phyloP scores from a whole-genome alignment of 2,888 invertebrate genomes.

The Brachyptera putata region DNA sequence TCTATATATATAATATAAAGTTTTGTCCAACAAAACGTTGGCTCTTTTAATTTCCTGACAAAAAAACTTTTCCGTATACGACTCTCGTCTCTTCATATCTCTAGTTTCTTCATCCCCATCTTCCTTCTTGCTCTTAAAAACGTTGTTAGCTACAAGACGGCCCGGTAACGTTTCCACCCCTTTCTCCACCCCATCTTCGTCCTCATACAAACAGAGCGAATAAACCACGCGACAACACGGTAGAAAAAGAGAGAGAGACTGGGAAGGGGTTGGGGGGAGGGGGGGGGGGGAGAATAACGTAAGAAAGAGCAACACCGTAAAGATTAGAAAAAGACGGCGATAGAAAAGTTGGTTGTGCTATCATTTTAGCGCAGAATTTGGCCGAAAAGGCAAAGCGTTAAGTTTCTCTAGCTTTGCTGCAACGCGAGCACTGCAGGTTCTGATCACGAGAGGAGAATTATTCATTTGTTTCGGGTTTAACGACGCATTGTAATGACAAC shows the following conservation, averaged over 20 bases:
- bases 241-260: too few relatives aligned
- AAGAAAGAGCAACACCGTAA: too few relatives aligned
- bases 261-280: constrained; percentile 29
- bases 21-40: background rate
- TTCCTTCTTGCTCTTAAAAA: constrained; percentile 3
- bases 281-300: too few relatives aligned
- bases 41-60: constrained; percentile 15
- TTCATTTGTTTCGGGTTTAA: too few relatives aligned
- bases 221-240: constrained; percentile 26
- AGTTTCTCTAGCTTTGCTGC: too few relatives aligned
- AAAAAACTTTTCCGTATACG: background rate
- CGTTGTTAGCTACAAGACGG: background rate
- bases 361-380: background rate
- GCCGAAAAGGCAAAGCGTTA: too few relatives aligned
- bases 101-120: too few relatives aligned
- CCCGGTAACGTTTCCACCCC: too few relatives aligned
- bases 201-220: constrained; percentile 28
- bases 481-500: too few relatives aligned
- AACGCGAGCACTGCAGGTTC: too few relatives aligned
- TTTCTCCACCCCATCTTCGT: background rate
- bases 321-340: constrained; percentile 2
- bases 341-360: background rate
- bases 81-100: background rate
- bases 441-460: too few relatives aligned
- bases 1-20: too few relatives aligned